These are phyloP conservation scores for Panulirus ornatus DNA, from an alignment of 1,140 invertebrate species.

Conservation along the genomic window DNA sequence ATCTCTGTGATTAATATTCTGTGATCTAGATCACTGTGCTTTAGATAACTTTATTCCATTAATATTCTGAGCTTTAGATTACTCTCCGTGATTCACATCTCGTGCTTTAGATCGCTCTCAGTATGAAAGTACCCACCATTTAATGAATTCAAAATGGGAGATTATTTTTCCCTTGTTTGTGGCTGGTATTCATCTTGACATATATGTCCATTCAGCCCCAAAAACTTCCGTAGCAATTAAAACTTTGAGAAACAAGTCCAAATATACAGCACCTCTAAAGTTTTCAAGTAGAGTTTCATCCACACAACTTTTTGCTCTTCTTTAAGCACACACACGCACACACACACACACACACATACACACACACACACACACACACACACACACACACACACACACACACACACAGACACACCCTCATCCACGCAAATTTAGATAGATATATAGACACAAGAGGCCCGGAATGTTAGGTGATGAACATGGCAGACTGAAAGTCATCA, in stretches of 20 bases:
- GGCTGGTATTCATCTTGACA: neutral
- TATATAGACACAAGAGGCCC: neutral
- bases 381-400: conserved; percentile 40
- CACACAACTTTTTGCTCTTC: neutral
- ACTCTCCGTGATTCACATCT: too few species aligned
- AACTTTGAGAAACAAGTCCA: neutral
- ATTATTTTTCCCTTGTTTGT: too few species aligned
- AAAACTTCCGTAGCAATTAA: neutral
- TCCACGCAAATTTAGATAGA: neutral
- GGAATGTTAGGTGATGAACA: too few species aligned
- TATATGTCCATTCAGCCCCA: neutral
- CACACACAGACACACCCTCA: conserved; percentile 19
- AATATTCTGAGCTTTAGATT: too few species aligned
- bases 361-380: conserved; percentile 43
- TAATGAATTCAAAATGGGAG: too few species aligned
- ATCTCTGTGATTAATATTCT: too few species aligned
- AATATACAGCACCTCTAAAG: neutral
- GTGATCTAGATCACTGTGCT: too few species aligned
- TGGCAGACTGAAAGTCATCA: too few species aligned
- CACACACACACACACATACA: conserved; percentile 34
- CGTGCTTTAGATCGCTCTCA: too few species aligned
- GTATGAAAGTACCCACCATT: too few species aligned
- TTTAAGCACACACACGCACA: conserved; percentile 31
- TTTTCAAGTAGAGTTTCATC: neutral
- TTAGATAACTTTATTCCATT: too few species aligned